phyloP scores from a whole-genome alignment of 2,113 vertebrate species.

The Calypte anna region DNA sequence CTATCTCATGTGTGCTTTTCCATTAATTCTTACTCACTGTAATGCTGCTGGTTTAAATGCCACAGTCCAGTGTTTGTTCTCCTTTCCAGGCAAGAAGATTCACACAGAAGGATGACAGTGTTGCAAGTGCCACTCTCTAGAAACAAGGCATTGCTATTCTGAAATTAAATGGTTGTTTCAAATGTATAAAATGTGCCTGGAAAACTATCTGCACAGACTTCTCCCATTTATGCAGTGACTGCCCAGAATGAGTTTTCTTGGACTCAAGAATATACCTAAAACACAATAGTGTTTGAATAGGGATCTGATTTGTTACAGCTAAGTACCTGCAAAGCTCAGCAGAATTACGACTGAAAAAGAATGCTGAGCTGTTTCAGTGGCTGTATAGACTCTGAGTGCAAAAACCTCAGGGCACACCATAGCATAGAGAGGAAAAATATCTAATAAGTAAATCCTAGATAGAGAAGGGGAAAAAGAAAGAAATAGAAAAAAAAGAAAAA shows the following conservation, averaged over 20 bases:
- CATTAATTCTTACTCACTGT: neutral
- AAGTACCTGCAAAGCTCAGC: slow-evolving; percentile 41
- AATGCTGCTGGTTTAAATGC: neutral
- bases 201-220: neutral
- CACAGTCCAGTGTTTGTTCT: neutral
- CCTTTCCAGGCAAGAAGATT: neutral
- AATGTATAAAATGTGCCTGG: neutral
- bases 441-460: neutral
- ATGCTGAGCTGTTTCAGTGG: neutral
- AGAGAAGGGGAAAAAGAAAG: neutral
- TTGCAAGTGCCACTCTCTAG: neutral
- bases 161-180: neutral
- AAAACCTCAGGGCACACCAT: neutral
- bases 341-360: slow-evolving; percentile 40
- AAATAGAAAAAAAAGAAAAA: no score
- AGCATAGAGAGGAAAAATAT: neutral
- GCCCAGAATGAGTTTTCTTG: neutral
- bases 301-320: slow-evolving; percentile 14
- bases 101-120: neutral
- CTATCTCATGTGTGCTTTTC: neutral
- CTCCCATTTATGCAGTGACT: neutral
- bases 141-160: neutral
- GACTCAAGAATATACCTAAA: slow-evolving; percentile 12
- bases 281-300: neutral
- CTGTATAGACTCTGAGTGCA: neutral